A percentile compares a stretch with the other conserved stretches of the same genome.
Conservation (phyloP, 64 coral and sea anemone genomes). For the Pocillopora verrucosa region DNA sequence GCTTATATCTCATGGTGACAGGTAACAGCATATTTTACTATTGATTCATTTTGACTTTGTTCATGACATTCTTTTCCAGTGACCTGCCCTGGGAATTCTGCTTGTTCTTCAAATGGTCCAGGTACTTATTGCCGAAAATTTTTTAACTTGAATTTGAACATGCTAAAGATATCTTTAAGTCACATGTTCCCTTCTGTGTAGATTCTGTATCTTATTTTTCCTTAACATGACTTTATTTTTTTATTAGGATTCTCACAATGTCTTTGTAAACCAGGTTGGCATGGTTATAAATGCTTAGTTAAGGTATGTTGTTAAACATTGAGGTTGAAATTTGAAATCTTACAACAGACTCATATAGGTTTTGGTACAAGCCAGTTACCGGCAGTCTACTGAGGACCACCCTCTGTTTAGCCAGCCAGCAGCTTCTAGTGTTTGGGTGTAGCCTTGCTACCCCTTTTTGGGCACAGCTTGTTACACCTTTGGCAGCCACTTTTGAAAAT, state of each 20-base stretch:
- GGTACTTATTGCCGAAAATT: neutral
- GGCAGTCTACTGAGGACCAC: no score
- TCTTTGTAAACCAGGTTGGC: slow-evolving; percentile 9
- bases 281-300: slow-evolving; percentile 28
- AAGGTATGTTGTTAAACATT: neutral
- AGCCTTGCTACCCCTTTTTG: no score
- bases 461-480: no score
- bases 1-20: no score
- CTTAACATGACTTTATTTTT: neutral
- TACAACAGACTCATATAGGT: no score
- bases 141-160: neutral
- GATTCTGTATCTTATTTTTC: neutral
- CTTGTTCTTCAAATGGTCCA: slow-evolving; percentile 12
- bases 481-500: no score
- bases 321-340: no score
- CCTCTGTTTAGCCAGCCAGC: no score
- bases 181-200: neutral
- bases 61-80: slow-evolving; percentile 1
- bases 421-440: no score
- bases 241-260: slow-evolving; percentile 12
- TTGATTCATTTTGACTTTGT: no score
- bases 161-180: neutral
- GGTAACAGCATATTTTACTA: no score
- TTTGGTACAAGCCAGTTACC: no score
- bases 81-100: slow-evolving; percentile 1